Percentiles rank a stretch among this genome's conserved stretches.
Conservation (phyloP, 2,113 vertebrate genomes). For the Chrysemys picta region DNA sequence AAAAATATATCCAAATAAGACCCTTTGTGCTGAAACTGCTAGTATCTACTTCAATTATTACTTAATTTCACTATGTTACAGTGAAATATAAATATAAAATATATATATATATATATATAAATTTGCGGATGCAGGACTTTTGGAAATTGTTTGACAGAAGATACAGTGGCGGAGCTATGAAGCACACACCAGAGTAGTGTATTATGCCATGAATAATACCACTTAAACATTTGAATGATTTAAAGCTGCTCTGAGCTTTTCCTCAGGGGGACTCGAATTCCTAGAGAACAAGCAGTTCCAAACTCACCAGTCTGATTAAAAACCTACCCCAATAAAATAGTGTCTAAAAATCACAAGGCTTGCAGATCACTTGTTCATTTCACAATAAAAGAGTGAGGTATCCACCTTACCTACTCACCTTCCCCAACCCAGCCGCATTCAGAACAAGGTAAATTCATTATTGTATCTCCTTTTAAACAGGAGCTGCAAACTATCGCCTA, state of each 20-base stretch:
- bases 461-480: conserved; percentile 65
- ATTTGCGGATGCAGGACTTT: conserved; percentile 41
- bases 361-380: conserved; percentile 12
- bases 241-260: conserved; percentile 41
- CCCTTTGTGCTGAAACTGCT: conserved; percentile 68
- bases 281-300: conserved; percentile 55
- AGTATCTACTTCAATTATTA: conserved; percentile 72
- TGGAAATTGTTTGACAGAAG: conserved; percentile 58
- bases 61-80: conserved; percentile 70
- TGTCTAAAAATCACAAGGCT: conserved; percentile 10
- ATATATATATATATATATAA: too few species aligned
- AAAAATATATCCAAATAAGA: conserved; percentile 74
- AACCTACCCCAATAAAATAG: conserved; percentile 25
- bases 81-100: too few species aligned
- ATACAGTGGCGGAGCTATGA: conserved; percentile 1
- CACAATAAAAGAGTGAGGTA: neutral
- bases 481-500: conserved; percentile 56
- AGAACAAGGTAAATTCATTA: conserved; percentile 49
- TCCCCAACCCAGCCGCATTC: conserved; percentile 10
- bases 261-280: conserved; percentile 34
- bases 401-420: conserved; percentile 44
- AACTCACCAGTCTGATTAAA: conserved; percentile 22
- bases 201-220: conserved; percentile 24
- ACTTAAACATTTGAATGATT: conserved; percentile 46
- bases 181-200: neutral